A percentile compares a stretch with the other conserved stretches of the same genome.
These are phyloP conservation scores for Pyrochroa serraticornis DNA, from an alignment of 2,888 invertebrate species.

Conservation along the genomic window DNA sequence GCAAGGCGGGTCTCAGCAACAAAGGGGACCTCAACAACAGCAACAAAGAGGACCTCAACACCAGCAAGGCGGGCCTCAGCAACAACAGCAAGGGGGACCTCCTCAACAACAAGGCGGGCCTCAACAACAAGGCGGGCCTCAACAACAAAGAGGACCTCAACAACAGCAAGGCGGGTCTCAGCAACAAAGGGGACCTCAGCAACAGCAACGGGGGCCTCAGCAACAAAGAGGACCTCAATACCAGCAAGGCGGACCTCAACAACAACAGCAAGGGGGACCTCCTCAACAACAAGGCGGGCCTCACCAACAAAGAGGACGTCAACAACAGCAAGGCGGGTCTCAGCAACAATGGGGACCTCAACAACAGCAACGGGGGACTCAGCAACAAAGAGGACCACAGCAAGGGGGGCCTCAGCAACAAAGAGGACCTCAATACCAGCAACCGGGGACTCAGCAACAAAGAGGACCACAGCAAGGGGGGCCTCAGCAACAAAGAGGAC, in stretches of 20 bases:
- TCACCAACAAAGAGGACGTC: background rate
- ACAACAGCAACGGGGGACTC: slow-evolving; percentile 17
- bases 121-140: slow-evolving; percentile 3
- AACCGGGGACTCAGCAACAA: slow-evolving; percentile 14
- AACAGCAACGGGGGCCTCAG: slow-evolving; percentile 12
- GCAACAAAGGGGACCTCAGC: slow-evolving; percentile 6
- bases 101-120: slow-evolving; percentile 1
- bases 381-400: slow-evolving; percentile 10
- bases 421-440: slow-evolving; percentile 19
- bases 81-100: slow-evolving; percentile 3
- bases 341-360: slow-evolving; percentile 18
- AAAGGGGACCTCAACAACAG: background rate
- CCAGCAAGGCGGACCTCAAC: background rate
- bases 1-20: slow-evolving; percentile 1
- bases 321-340: slow-evolving; percentile 8
- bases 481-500: slow-evolving; percentile 8
- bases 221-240: slow-evolving; percentile 20
- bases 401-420: slow-evolving; percentile 16
- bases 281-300: slow-evolving; percentile 1
- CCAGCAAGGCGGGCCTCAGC: slow-evolving; percentile 4
- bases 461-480: slow-evolving; percentile 2
- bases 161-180: slow-evolving; percentile 23
- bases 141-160: slow-evolving; percentile 5
- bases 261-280: slow-evolving; percentile 14
- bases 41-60: slow-evolving; percentile 6